Conservation (phyloP, 2,797 vertebrate genomes). For the Oreochromis mossambicus region DNA sequence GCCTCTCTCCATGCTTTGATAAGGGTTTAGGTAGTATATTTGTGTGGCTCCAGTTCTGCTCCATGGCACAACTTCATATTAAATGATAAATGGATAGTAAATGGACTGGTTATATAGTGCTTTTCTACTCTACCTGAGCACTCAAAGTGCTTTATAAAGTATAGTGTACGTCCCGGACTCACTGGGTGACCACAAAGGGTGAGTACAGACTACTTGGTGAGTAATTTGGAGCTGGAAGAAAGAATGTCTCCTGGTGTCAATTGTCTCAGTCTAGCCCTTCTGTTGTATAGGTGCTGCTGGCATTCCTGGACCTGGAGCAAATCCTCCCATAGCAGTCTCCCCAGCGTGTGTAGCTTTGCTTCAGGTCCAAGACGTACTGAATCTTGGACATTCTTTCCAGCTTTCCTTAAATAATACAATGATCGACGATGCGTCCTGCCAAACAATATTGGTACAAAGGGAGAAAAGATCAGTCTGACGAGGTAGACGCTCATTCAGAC, state of each 20-base stretch:
- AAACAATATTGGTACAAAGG: background rate
- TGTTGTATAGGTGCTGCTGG: background rate
- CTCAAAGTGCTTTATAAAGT: background rate
- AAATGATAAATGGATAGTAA: background rate
- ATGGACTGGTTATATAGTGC: background rate
- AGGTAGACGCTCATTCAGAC: background rate
- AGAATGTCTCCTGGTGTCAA: background rate
- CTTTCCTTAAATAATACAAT: background rate
- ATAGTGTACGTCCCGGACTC: background rate
- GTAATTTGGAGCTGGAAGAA: background rate
- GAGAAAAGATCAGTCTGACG: background rate
- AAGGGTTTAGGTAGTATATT: background rate
- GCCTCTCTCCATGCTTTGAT: background rate
- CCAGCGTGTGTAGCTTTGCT: background rate
- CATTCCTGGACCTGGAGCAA: background rate
- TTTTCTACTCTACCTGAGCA: background rate
- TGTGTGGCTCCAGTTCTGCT: background rate
- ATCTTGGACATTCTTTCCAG: background rate
- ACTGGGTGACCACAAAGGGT: background rate
- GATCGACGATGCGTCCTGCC: background rate
- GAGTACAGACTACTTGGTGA: background rate
- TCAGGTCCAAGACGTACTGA: background rate
- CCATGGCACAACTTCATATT: background rate
- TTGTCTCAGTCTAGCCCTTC: background rate
- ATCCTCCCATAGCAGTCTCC: background rate